Evolutionary conservation across 2,888 invertebrate genomes (phyloP).

Genomic region (Prosapia bicincta): DNA sequence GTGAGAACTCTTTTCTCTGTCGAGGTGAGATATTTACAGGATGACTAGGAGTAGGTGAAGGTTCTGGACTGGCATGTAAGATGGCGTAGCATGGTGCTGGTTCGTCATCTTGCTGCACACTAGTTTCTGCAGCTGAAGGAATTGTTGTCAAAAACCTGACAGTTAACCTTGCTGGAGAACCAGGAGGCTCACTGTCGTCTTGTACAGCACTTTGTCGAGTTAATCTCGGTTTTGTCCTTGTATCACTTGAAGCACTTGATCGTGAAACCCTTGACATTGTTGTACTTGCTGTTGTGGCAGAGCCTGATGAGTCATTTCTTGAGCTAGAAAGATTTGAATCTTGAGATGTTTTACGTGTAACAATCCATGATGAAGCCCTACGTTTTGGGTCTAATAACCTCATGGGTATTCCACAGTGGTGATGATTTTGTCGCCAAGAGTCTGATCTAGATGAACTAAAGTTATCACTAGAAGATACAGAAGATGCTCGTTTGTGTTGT

Average conservation of each 20-base stretch:
- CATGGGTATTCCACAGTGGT: constrained; percentile 73
- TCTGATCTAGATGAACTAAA: constrained; percentile 86
- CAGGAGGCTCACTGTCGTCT: constrained; percentile 60
- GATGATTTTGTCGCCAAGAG: constrained; percentile 74
- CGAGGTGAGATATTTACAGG: constrained; percentile 7
- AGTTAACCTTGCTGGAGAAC: constrained; percentile 52
- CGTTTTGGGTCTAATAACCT: constrained; percentile 70
- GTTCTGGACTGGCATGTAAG: constrained; percentile 39
- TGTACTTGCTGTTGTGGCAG: constrained; percentile 84
- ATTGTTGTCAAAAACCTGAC: constrained; percentile 66
- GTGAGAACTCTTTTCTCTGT: constrained; percentile 22
- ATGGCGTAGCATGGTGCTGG: constrained; percentile 43
- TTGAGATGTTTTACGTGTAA: constrained; percentile 88
- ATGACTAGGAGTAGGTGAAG: constrained; percentile 34
- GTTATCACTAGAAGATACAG: constrained; percentile 84
- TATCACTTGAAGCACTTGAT: constrained; percentile 68
- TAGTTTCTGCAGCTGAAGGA: constrained; percentile 69
- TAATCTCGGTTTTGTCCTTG: constrained; percentile 63
- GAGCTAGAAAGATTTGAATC: constrained; percentile 89
- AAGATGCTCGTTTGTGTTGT: constrained; percentile 73
- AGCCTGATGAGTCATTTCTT: constrained; percentile 87
- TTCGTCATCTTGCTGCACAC: constrained; percentile 64
- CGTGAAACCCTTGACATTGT: constrained; percentile 86
- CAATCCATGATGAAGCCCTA: constrained; percentile 82
- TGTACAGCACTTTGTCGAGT: constrained; percentile 78